Evolutionary conservation across 2,888 invertebrate species (phyloP).

Genomic region (Alentia gelatinosa): DNA sequence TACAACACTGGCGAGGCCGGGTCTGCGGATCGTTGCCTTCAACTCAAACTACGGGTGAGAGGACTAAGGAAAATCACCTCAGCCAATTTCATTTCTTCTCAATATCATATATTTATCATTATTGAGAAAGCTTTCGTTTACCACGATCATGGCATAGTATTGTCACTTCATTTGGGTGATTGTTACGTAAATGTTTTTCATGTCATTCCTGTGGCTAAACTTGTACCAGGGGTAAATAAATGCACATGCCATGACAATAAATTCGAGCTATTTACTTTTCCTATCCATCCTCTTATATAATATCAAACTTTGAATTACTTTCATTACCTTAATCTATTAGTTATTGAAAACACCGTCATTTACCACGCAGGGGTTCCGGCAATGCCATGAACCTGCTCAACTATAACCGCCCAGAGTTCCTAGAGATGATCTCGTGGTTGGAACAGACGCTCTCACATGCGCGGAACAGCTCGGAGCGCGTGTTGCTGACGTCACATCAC

Average conservation of each 20-base stretch:
- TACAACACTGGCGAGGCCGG: background rate
- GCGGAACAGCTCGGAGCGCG: background rate
- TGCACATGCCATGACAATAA: background rate
- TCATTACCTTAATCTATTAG: too few species aligned
- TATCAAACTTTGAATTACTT: background rate
- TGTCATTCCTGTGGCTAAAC: too few species aligned
- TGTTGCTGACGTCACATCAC: background rate
- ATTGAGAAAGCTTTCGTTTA: too few species aligned
- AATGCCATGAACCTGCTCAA: background rate
- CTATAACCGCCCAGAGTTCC: conserved; percentile 14
- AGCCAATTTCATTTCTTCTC: background rate
- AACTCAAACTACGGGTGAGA: conserved; percentile 35
- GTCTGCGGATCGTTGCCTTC: conserved; percentile 5
- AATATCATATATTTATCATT: too few species aligned
- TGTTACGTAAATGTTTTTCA: too few species aligned
- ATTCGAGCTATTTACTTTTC: too few species aligned
- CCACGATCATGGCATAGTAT: too few species aligned
- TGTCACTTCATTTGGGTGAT: too few species aligned
- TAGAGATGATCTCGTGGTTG: conserved; percentile 13
- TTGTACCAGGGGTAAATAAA: too few species aligned
- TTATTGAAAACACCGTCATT: background rate
- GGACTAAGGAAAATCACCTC: background rate
- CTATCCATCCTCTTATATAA: too few species aligned
- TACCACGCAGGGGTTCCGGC: background rate
- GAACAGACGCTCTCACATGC: background rate